A percentile compares a stretch with the other conserved stretches of the same genome.
phyloP scores from a whole-genome alignment of 2,888 invertebrate genomes.

The Anarsia innoxiella region DNA sequence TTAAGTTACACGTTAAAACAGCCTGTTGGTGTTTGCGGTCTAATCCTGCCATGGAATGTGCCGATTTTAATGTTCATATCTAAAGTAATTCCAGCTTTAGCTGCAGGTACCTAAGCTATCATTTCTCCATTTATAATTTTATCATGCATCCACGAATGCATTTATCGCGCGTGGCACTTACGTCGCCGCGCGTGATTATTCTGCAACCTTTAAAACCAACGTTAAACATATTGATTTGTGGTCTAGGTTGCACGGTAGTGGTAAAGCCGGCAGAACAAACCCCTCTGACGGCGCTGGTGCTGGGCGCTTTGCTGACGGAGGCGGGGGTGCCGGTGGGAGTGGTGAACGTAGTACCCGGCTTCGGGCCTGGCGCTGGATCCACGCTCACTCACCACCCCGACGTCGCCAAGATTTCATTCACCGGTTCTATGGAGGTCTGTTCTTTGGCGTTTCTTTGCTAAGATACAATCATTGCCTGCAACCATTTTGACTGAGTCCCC shows the following conservation, averaged over 20 bases:
- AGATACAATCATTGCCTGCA: no score
- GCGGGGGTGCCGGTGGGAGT: constrained; percentile 96
- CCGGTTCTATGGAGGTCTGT: constrained; percentile 61
- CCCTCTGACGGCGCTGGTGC: constrained; percentile 91
- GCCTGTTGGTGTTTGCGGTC: constrained; percentile 91
- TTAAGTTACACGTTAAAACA: constrained; percentile 90
- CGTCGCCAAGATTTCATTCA: constrained; percentile 93
- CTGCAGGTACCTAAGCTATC: no score
- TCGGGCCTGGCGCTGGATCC: constrained; percentile 85
- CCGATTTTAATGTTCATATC: constrained; percentile 94
- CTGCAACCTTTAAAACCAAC: no score
- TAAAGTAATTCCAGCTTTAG: constrained; percentile 90
- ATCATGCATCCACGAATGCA: no score
- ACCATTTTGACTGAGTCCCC: no score
- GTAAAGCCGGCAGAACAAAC: constrained; percentile 98
- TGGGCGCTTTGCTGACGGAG: constrained; percentile 88
- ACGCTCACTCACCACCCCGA: constrained; percentile 82
- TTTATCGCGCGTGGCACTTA: no score
- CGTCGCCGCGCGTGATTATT: no score
- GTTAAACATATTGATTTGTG: no score
- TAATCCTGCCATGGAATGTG: constrained; percentile 97
- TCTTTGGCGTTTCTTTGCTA: no score
- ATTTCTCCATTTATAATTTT: no score
- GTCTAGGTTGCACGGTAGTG: constrained; percentile 84
- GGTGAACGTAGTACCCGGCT: constrained; percentile 93